Conservation (phyloP, 2,797 vertebrate genomes). For the Neomorphus geoffroyi region DNA sequence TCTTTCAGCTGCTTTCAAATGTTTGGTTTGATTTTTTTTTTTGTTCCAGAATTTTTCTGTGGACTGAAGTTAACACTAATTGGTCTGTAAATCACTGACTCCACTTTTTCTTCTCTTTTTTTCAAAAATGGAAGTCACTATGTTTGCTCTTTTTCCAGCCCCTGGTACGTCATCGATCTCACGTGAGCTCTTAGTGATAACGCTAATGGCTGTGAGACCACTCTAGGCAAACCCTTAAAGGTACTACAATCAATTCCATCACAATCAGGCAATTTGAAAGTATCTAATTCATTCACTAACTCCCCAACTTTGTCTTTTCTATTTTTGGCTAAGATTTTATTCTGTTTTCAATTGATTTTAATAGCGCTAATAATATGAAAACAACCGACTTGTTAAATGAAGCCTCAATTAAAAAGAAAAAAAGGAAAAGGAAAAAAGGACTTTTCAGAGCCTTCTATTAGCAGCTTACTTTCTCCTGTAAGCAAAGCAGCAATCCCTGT, state of each 20-base stretch:
- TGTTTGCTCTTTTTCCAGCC: background rate
- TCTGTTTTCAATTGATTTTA: background rate
- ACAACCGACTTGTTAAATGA: background rate
- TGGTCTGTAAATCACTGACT: background rate
- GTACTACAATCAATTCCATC: background rate
- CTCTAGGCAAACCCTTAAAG: background rate
- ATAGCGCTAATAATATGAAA: background rate
- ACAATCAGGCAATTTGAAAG: background rate
- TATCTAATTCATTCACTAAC: background rate
- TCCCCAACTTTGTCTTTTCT: background rate
- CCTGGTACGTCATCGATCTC: background rate
- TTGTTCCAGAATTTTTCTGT: background rate
- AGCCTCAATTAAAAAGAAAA: background rate
- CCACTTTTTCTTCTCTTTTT: background rate
- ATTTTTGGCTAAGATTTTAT: background rate
- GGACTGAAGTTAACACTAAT: background rate
- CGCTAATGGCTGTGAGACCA: background rate
- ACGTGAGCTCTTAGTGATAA: background rate
- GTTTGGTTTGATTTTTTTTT: background rate
- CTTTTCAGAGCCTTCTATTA: background rate
- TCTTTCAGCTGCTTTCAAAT: slow-evolving; percentile 30
- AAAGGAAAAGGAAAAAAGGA: background rate
- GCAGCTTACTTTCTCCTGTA: background rate
- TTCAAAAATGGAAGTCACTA: background rate
- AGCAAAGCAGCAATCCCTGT: background rate